Percentiles rank a stretch among this genome's conserved stretches.
phyloP scores from a whole-genome alignment of 2,113 vertebrate genomes.

The Oenanthe melanoleuca region DNA sequence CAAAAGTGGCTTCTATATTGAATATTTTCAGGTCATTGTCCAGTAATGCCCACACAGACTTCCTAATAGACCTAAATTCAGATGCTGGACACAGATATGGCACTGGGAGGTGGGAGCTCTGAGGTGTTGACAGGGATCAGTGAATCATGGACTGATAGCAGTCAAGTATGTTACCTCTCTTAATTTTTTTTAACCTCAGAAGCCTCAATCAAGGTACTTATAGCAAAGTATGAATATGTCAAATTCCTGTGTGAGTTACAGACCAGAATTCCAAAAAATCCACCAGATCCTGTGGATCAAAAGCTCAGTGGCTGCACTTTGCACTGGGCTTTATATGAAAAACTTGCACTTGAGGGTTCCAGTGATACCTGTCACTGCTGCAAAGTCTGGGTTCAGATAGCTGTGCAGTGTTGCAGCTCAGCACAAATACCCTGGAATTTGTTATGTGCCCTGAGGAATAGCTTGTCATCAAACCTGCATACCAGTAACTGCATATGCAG shows the following conservation, averaged over 20 bases:
- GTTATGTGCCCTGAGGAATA: background rate
- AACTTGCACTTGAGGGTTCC: background rate
- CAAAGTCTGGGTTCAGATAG: background rate
- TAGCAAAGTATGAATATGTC: background rate
- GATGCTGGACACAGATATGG: background rate
- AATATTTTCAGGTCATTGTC: background rate
- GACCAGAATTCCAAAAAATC: background rate
- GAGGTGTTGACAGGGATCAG: background rate
- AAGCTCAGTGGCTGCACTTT: background rate
- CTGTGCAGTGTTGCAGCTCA: background rate
- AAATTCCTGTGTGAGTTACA: background rate
- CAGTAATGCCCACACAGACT: background rate
- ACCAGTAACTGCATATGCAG: background rate
- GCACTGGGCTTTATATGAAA: background rate
- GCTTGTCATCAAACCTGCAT: background rate
- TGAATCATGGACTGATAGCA: background rate
- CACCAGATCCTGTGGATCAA: background rate
- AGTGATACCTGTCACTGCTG: background rate
- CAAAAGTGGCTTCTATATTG: background rate
- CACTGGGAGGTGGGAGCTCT: background rate
- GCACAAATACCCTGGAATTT: background rate
- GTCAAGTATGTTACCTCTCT: background rate
- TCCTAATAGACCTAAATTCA: background rate
- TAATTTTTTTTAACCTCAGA: background rate
- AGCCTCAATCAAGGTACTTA: background rate